Conservation (phyloP, 2,797 vertebrate species). For the Columba guinea region DNA sequence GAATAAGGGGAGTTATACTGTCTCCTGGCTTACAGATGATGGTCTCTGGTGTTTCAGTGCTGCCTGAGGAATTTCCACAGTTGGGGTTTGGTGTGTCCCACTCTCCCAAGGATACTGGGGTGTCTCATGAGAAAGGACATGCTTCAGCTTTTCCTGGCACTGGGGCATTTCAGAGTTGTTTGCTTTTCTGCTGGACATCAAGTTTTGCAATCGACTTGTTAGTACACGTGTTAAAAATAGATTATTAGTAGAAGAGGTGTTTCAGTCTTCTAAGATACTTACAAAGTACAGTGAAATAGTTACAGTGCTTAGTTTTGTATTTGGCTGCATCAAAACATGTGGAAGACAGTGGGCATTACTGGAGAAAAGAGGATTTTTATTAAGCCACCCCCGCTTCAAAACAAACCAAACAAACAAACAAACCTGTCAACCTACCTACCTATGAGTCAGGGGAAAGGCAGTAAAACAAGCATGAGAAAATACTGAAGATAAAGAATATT, state of each 20-base stretch:
- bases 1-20: neutral
- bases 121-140: neutral
- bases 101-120: neutral
- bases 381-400: fast-evolving
- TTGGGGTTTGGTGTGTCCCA: fast-evolving
- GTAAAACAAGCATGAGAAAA: neutral
- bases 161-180: neutral
- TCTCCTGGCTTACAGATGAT: neutral
- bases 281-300: neutral
- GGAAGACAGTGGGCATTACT: neutral
- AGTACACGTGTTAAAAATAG: neutral
- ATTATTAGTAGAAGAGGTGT: neutral
- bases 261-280: neutral
- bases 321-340: neutral
- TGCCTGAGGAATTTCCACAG: neutral
- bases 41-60: neutral
- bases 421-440: neutral
- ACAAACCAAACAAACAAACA: too few species aligned
- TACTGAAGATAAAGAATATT: neutral
- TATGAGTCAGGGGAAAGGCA: neutral
- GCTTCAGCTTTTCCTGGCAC: neutral
- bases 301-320: neutral
- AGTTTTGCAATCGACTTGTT: neutral
- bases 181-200: neutral
- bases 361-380: neutral